Evolutionary conservation across 2,113 vertebrate genomes (phyloP).

Genomic region (Corapipo altera): DNA sequence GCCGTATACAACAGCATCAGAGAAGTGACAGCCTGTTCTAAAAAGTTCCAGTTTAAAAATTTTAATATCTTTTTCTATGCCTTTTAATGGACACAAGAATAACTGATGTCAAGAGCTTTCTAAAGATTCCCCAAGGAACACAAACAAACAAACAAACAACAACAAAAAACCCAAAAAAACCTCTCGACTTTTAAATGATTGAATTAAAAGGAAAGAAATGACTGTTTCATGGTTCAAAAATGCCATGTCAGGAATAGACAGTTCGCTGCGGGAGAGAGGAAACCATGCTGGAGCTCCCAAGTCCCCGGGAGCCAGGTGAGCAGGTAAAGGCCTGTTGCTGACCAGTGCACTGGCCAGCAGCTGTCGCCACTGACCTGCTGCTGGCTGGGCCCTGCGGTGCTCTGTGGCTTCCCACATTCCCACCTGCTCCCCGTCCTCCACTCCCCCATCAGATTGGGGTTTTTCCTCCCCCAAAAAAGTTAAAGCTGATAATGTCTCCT

Average conservation of each 20-base stretch:
- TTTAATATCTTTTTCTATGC: background rate
- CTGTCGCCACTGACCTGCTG: fast-evolving
- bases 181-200: background rate
- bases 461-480: no score
- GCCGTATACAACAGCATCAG: background rate
- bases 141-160: background rate
- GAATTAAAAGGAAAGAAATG: background rate
- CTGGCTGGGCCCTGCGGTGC: fast-evolving
- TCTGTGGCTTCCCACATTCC: fast-evolving
- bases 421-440: background rate
- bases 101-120: background rate
- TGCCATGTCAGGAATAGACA: fast-evolving
- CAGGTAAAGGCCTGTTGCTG: background rate
- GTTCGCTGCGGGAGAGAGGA: background rate
- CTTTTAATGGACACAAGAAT: background rate
- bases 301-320: no score
- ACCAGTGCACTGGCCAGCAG: fast-evolving
- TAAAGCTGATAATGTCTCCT: background rate
- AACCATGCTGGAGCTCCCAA: background rate
- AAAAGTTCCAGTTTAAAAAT: background rate
- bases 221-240: background rate
- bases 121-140: background rate
- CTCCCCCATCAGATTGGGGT: fast-evolving
- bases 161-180: background rate
- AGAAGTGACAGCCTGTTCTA: background rate